Conservation (phyloP, 2,113 vertebrate species). For the Lepisosteus osseus region DNA sequence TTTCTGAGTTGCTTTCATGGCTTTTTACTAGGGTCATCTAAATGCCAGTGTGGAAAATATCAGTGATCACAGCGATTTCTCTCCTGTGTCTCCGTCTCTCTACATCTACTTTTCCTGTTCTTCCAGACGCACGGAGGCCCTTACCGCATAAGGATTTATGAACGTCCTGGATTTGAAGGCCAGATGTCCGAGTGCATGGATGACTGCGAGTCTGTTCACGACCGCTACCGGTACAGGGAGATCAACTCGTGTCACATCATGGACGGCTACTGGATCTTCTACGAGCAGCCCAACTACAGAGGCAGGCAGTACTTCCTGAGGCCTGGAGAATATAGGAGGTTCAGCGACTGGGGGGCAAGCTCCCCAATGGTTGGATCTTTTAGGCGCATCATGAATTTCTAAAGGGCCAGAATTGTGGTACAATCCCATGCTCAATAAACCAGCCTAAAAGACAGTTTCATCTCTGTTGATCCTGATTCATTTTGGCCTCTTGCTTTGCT, state of each 20-base stretch:
- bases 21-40: too few relatives aligned
- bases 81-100: not conserved
- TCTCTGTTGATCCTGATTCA: too few relatives aligned
- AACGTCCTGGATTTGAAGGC: conserved; percentile 14
- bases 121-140: conserved; percentile 6
- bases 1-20: too few relatives aligned
- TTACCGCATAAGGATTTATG: conserved; percentile 15
- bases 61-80: not conserved
- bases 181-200: conserved; percentile 19
- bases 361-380: conserved; percentile 41
- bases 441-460: too few relatives aligned
- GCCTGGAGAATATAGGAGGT: conserved; percentile 43
- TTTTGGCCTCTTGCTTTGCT: too few relatives aligned
- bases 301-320: conserved; percentile 55
- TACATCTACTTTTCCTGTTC: not conserved
- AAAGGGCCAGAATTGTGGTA: not conserved
- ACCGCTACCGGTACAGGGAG: conserved; percentile 34
- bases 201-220: conserved; percentile 32
- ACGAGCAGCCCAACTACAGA: conserved; percentile 48
- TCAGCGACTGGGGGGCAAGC: conserved; percentile 42
- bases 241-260: conserved; percentile 49
- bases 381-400: conserved; percentile 23
- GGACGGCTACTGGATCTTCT: conserved; percentile 49
- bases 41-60: too few relatives aligned
- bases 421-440: too few relatives aligned